Percentiles rank a stretch among this genome's conserved stretches.
phyloP scores from a whole-genome alignment of 2,113 vertebrate species.

The Oostethus manadensis region DNA sequence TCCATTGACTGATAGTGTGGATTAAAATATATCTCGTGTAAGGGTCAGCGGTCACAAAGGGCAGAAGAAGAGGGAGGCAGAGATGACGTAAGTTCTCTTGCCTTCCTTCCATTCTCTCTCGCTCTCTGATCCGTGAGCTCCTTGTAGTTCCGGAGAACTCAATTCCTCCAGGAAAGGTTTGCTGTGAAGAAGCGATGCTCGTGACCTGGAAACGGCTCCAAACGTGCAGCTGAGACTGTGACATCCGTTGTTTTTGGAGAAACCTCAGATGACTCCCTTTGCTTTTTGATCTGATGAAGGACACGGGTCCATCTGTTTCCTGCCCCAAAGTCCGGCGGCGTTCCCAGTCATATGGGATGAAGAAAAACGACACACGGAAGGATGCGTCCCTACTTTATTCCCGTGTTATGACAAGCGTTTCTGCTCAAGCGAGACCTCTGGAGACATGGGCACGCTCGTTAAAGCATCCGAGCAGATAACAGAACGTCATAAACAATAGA shows the following conservation, averaged over 20 bases:
- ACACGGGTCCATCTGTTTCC: constrained; percentile 60
- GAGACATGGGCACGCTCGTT: constrained; percentile 36
- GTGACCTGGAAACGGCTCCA: constrained; percentile 48
- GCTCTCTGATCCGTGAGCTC: constrained; percentile 36
- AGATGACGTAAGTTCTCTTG: constrained; percentile 45
- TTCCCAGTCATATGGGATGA: constrained; percentile 33
- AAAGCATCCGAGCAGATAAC: constrained; percentile 17
- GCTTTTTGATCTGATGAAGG: constrained; percentile 40
- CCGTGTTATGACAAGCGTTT: constrained; percentile 51
- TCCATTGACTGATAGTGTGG: constrained; percentile 14
- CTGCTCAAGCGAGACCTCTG: constrained; percentile 14
- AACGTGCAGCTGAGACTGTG: constrained; percentile 34
- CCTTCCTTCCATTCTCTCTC: constrained; percentile 35
- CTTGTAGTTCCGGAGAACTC: constrained; percentile 35
- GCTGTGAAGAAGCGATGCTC: constrained; percentile 32
- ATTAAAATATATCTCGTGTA: constrained; percentile 56
- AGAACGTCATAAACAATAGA: not conserved
- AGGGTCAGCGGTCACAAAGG: constrained; percentile 33
- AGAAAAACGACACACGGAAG: constrained; percentile 42
- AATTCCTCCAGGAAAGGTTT: constrained; percentile 61
- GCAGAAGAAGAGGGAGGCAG: constrained; percentile 4
- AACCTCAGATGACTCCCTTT: constrained; percentile 10
- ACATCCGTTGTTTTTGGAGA: constrained; percentile 14
- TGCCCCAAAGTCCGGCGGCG: constrained; percentile 31
- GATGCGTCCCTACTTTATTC: constrained; percentile 47